Evolutionary conservation across 2,797 vertebrate genomes (phyloP).

Genomic region (Petrocephalus sullivani): DNA sequence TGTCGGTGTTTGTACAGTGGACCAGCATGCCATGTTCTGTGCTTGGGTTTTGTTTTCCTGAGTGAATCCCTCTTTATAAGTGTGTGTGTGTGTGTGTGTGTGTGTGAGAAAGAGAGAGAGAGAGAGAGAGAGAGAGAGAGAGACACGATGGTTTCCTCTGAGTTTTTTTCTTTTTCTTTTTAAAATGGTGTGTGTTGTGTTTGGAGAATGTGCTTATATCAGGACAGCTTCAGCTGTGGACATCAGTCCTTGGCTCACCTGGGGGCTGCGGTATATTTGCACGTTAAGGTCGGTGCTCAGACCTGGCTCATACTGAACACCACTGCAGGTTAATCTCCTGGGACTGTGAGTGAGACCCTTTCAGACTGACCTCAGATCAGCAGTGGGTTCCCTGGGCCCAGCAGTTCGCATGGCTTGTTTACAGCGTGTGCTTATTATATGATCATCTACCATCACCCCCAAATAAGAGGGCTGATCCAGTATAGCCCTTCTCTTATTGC

Average conservation of each 20-base stretch:
- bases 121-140: neutral
- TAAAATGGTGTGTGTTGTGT: neutral
- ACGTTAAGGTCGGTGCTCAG: slow-evolving; percentile 37
- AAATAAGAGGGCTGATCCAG: neutral
- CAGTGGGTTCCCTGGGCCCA: neutral
- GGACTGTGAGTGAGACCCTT: neutral
- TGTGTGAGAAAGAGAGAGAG: too few relatives aligned
- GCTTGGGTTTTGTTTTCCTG: slow-evolving; percentile 34
- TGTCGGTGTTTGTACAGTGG: slow-evolving; percentile 46
- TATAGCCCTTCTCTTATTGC: neutral
- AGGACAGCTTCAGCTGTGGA: slow-evolving; percentile 12
- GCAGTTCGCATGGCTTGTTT: neutral
- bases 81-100: slow-evolving; percentile 27
- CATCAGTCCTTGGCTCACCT: neutral
- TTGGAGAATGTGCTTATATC: slow-evolving; percentile 30
- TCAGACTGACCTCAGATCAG: neutral
- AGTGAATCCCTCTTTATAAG: slow-evolving; percentile 27
- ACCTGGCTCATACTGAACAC: slow-evolving; percentile 20
- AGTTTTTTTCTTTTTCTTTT: slow-evolving; percentile 48
- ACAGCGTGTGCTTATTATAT: too few relatives aligned
- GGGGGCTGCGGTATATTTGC: slow-evolving; percentile 38
- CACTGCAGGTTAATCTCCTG: neutral
- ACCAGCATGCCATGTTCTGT: slow-evolving; percentile 56
- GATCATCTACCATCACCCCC: neutral
- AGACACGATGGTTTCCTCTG: slow-evolving; percentile 19